Conservation (phyloP, 2,888 invertebrate genomes). For the Nephrotoma appendiculata region DNA sequence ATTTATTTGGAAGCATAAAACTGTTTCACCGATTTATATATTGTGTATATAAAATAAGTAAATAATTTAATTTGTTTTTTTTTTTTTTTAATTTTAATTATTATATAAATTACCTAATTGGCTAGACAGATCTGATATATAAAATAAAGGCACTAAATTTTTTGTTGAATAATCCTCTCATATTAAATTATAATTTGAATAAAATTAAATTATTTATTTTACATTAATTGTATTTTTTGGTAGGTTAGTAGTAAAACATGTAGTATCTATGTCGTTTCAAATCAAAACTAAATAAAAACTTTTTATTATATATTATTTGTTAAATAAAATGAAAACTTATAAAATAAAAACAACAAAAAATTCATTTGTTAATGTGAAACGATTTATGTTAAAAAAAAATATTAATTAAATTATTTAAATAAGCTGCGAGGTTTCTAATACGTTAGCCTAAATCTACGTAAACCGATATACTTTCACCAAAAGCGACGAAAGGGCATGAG, state of each 20-base stretch:
- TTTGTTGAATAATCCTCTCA: background rate
- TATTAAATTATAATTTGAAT: background rate
- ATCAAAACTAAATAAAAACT: background rate
- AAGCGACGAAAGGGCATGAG: background rate
- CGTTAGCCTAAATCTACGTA: background rate
- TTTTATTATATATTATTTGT: background rate
- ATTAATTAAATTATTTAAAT: background rate
- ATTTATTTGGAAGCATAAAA: background rate
- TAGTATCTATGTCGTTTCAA: background rate
- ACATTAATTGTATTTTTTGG: background rate
- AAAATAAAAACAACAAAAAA: background rate
- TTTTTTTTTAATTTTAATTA: background rate
- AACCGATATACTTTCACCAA: background rate
- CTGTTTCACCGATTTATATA: background rate
- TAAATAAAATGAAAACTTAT: background rate
- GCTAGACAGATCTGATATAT: background rate
- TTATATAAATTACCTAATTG: background rate
- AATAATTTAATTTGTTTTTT: background rate
- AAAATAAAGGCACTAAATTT: background rate
- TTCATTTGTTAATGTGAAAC: background rate
- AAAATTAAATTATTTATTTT: background rate
- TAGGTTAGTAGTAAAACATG: background rate
- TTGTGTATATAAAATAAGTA: background rate
- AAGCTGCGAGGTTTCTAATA: background rate
- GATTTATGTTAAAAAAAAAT: background rate